These are phyloP conservation scores for Scaptomyza caliginosa DNA, from an alignment of 2,888 invertebrate genomes.

Conservation along the genomic window DNA sequence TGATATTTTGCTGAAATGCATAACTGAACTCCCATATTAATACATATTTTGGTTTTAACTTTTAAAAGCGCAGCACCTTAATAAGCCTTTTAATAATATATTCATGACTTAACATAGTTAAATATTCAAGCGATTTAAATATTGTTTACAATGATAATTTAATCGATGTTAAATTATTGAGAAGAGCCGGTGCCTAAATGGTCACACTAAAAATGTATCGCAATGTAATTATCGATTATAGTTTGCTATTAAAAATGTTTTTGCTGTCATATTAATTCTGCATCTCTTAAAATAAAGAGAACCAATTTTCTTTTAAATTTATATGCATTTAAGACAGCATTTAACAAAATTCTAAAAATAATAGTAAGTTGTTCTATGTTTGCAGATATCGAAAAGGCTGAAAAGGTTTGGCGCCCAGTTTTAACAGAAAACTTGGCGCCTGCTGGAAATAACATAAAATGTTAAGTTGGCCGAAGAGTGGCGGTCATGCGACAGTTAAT, in stretches of 20 bases:
- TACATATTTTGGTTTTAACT: background rate
- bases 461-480: constrained; percentile 8
- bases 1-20: background rate
- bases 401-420: background rate
- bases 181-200: background rate
- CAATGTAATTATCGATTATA: background rate
- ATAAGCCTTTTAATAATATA: background rate
- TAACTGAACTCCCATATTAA: background rate
- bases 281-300: too few species aligned
- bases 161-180: background rate
- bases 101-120: background rate
- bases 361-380: too few species aligned
- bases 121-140: background rate
- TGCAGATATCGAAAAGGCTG: background rate
- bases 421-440: constrained; percentile 2
- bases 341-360: too few species aligned
- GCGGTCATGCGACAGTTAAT: constrained; percentile 4
- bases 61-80: background rate
- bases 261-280: background rate
- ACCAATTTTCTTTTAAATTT: too few species aligned
- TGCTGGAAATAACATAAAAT: constrained; percentile 3
- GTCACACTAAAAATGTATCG: too few species aligned
- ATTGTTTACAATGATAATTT: background rate
- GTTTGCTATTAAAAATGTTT: background rate
- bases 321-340: too few species aligned